Base-by-base conservation (phyloP, 2,888 invertebrate species). In the Eugnorisma glareosa region DNA sequence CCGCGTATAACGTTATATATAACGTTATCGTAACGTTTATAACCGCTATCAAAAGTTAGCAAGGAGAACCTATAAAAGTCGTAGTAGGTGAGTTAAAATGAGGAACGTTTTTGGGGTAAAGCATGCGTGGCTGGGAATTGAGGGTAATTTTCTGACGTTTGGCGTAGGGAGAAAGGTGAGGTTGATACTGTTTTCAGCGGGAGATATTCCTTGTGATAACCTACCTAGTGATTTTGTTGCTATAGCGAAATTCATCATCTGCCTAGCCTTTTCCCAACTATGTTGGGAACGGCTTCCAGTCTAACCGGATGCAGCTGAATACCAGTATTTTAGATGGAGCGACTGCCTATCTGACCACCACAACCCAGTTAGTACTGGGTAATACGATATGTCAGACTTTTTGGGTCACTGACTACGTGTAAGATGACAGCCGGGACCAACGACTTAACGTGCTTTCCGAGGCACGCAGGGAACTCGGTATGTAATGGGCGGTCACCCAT, bases 11-110 rank as follows among this genome's bases (percentile, higher is more conserved):
- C 91, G 91, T 89, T 92, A 92, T 91, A 87, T 79, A 88, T 86
- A 91, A 89, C 91, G 91, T 89, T 92, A 92, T 91, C 92, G 91
- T 94, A 92, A 94, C 91, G 89, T 94, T 95, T 93, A 94, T 91
- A 91, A 89, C 92, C 73, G 87, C 88, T 89, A 92, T 94, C 91
- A 94, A 93, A 93, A 92, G 90, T 90, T 92, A 90, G 87, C 89
- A 81, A 86, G 79, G 81, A 89, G 89, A 81, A 86, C 79, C 86
- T 88, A 84, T 93, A 90, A 92, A 93, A 83, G 71, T 63, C 76
- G 71, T 82, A 81, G 82, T 77, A 81, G 68, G 79, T 79, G 69
- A 69, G 77, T 51, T 70, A 71, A 79, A 79, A 64, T 73, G 71
- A 54, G 72, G 59, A 72, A 74, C 68, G 63, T 45, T 83, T 81